phyloP scores from a whole-genome alignment of 2,113 vertebrate genomes.

The Athene cunicularia region DNA sequence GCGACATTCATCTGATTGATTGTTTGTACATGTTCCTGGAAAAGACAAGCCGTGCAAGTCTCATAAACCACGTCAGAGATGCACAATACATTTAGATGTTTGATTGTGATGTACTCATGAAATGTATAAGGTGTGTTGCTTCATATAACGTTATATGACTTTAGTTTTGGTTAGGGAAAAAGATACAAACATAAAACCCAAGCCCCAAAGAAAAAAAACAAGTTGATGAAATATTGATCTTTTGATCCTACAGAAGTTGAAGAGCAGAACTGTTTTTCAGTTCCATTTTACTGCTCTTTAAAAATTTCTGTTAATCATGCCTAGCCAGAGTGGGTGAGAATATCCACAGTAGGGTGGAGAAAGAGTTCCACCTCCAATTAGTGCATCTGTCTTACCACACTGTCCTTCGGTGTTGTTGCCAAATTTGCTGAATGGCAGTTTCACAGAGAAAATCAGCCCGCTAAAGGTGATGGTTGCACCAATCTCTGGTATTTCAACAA shows the following conservation, averaged over 20 bases:
- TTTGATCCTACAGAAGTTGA: not conserved
- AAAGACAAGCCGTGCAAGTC: not conserved
- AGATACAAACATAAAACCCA: not conserved
- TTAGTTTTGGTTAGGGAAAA: not conserved
- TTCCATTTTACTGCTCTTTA: not conserved
- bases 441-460: slow-evolving; percentile 78
- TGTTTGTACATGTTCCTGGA: slow-evolving; percentile 88
- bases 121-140: not conserved
- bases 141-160: not conserved
- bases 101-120: not conserved
- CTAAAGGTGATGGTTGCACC: slow-evolving; percentile 76
- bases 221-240: not conserved
- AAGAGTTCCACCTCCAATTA: not conserved
- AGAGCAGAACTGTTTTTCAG: not conserved
- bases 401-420: slow-evolving; percentile 88
- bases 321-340: not conserved
- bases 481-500: slow-evolving; percentile 76
- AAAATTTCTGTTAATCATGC: not conserved
- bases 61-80: not conserved
- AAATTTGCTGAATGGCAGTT: slow-evolving; percentile 82
- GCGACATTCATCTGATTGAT: slow-evolving; percentile 83
- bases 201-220: not conserved
- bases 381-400: slow-evolving; percentile 82
- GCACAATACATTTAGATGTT: not conserved
- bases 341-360: not conserved